These are phyloP conservation scores for Tyto alba DNA, from an alignment of 2,113 vertebrate species.

Conservation along the genomic window DNA sequence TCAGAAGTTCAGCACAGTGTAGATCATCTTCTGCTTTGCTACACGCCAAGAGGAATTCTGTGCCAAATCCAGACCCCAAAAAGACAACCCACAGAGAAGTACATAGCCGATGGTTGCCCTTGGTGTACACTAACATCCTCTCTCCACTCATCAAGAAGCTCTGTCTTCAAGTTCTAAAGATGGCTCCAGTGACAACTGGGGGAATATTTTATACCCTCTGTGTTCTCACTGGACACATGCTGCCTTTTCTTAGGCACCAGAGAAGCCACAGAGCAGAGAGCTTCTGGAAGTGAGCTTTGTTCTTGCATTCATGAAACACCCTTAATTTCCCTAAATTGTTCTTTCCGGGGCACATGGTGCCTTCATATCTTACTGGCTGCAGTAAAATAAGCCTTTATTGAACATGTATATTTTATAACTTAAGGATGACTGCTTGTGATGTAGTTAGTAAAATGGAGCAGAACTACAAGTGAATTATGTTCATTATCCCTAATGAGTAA, in stretches of 20 bases:
- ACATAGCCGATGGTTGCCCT: rapidly evolving
- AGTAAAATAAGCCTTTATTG: background rate
- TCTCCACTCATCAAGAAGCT: background rate
- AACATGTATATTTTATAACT: background rate
- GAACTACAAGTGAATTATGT: background rate
- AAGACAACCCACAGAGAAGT: background rate
- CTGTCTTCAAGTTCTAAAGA: background rate
- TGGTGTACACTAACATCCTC: rapidly evolving
- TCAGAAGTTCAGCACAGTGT: background rate
- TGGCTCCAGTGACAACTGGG: background rate
- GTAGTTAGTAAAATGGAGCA: background rate
- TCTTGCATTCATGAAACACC: background rate
- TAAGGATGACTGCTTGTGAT: background rate
- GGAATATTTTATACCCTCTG: background rate
- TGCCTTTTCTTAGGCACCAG: background rate
- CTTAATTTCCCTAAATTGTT: background rate
- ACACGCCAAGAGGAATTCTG: background rate
- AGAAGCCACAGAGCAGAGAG: background rate
- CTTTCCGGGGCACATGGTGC: background rate
- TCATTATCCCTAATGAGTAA: constrained; percentile 1
- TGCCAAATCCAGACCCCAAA: background rate
- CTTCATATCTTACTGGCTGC: background rate
- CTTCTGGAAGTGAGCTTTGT: background rate
- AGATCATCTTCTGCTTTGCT: background rate
- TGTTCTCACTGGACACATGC: background rate